These are phyloP conservation scores for Acrobasis repandana DNA, from an alignment of 2,888 invertebrate species.

Conservation along the genomic window DNA sequence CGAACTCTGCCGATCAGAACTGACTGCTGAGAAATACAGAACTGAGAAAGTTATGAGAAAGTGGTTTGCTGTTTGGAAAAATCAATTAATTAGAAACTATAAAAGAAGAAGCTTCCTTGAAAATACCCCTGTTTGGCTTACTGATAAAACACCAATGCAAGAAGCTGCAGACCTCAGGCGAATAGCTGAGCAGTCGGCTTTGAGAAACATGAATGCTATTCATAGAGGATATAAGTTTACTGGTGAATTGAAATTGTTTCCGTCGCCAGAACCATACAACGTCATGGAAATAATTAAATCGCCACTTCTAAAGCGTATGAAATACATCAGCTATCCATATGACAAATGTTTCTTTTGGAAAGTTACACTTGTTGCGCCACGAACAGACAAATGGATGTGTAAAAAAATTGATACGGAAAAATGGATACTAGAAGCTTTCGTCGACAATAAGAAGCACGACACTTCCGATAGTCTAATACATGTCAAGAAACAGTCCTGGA, in stretches of 20 bases:
- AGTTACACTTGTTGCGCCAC: conserved; percentile 82
- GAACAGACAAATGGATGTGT: conserved; percentile 66
- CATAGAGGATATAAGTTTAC: conserved; percentile 68
- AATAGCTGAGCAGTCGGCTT: conserved; percentile 53
- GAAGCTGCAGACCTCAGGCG: conserved; percentile 59
- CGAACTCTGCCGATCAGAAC: conserved; percentile 62
- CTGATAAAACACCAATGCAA: conserved; percentile 59
- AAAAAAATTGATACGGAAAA: conserved; percentile 72
- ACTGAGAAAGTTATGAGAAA: conserved; percentile 62
- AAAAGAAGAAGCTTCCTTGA: conserved; percentile 64
- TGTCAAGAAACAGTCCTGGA: conserved; percentile 72
- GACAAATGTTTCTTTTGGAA: conserved; percentile 84
- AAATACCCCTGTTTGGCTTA: conserved; percentile 74
- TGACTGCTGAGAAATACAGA: conserved; percentile 63
- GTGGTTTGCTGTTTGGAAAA: conserved; percentile 68
- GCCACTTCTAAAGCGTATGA: conserved; percentile 71
- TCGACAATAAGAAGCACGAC: conserved; percentile 62
- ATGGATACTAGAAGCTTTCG: conserved; percentile 72
- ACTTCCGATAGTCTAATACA: conserved; percentile 61
- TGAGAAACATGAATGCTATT: conserved; percentile 68
- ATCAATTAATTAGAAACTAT: conserved; percentile 56
- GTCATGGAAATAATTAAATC: conserved; percentile 74
- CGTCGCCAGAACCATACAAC: conserved; percentile 61
- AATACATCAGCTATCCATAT: conserved; percentile 70
- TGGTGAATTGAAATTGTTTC: conserved; percentile 58